Evolutionary conservation across 2,113 vertebrate species (phyloP).

Genomic region (Podarcis muralis): DNA sequence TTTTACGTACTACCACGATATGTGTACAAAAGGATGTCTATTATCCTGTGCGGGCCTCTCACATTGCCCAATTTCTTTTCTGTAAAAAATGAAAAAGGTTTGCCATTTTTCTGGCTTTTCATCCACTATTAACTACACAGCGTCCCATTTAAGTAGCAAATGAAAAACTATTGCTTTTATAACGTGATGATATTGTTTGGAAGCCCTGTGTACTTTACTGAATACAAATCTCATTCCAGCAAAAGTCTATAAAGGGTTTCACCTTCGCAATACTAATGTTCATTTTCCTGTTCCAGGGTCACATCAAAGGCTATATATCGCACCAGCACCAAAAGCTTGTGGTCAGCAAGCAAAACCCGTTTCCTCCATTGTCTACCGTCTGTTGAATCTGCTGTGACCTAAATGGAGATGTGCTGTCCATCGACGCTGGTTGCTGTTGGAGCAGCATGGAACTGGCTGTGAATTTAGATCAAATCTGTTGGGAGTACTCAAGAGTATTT

Average conservation of each 20-base stretch:
- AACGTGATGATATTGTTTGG: not conserved
- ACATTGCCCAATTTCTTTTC: not conserved
- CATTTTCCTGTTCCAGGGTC: constrained; percentile 80
- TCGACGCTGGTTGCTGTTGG: not conserved
- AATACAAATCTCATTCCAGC: not conserved
- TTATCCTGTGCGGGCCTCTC: not conserved
- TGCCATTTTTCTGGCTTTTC: not conserved
- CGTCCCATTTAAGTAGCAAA: not conserved
- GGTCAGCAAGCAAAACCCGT: constrained; percentile 97
- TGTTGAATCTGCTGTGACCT: constrained; percentile 70
- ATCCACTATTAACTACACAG: not conserved
- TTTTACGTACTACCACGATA: not conserved
- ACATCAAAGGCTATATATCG: constrained; percentile 98
- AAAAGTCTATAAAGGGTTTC: not conserved
- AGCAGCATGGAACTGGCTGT: not conserved
- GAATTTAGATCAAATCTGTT: not conserved
- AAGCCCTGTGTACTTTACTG: not conserved
- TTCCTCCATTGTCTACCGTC: constrained; percentile 88
- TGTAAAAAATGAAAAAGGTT: not conserved
- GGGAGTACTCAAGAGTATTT: not conserved
- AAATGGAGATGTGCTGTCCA: not conserved
- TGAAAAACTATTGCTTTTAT: not conserved
- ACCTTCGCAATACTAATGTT: constrained; percentile 5
- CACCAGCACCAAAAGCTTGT: constrained; percentile 98
- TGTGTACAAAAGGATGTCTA: not conserved